These are phyloP conservation scores for Lysandra bellargus DNA, from an alignment of 2,888 invertebrate genomes.

Conservation along the genomic window DNA sequence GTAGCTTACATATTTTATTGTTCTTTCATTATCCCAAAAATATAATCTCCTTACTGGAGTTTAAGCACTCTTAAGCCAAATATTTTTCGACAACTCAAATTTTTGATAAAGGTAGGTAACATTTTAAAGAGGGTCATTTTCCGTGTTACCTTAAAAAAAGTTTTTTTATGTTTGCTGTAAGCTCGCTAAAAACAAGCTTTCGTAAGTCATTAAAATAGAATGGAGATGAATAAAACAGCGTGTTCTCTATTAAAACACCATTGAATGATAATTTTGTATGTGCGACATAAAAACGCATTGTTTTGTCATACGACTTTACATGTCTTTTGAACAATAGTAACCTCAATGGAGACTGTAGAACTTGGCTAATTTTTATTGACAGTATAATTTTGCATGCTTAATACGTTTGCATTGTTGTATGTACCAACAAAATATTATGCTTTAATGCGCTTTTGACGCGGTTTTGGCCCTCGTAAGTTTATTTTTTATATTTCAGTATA, in stretches of 20 bases:
- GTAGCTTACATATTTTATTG: background rate
- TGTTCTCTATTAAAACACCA: constrained; percentile 36
- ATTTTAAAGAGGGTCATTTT: background rate
- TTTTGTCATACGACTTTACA: constrained; percentile 28
- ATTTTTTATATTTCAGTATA: too few relatives aligned
- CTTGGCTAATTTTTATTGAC: constrained; percentile 15
- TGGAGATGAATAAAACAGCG: constrained; percentile 30
- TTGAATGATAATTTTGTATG: constrained; percentile 29
- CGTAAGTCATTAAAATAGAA: constrained; percentile 26
- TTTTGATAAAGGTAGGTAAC: background rate
- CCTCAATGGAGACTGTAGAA: background rate
- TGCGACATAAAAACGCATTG: constrained; percentile 27
- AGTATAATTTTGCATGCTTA: constrained; percentile 3
- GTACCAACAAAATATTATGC: too few relatives aligned
- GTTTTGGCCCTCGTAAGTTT: background rate
- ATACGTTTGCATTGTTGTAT: background rate
- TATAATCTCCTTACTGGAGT: background rate
- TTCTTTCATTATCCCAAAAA: too few relatives aligned
- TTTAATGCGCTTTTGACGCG: too few relatives aligned
- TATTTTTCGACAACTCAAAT: too few relatives aligned
- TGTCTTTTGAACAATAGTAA: constrained; percentile 26
- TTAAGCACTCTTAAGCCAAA: background rate
- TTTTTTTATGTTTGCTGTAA: background rate
- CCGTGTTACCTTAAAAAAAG: background rate
- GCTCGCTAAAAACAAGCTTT: constrained; percentile 24